Conservation (phyloP, 2,113 vertebrate genomes). For the Casuarius casuarius region DNA sequence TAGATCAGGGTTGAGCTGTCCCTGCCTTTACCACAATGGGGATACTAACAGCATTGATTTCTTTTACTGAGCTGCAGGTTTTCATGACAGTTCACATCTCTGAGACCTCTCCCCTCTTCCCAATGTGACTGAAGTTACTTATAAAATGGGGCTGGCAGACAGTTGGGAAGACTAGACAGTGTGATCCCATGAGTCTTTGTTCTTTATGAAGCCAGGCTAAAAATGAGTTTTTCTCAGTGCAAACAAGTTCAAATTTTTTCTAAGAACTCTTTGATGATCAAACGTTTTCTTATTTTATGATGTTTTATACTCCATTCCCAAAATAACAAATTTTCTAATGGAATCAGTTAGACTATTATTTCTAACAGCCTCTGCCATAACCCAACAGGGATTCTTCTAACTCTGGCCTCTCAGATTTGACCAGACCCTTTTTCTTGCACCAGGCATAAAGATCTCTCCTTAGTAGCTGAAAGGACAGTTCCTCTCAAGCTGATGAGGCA, state of each 20-base stretch:
- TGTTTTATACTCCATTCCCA: not conserved
- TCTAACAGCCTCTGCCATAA: not conserved
- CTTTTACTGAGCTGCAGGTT: not conserved
- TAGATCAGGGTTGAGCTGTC: not conserved
- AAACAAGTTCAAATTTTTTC: slow-evolving; percentile 36
- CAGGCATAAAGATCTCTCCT: not conserved
- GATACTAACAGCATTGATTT: not conserved
- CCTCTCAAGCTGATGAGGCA: not conserved
- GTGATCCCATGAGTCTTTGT: not conserved
- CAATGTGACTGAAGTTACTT: not conserved
- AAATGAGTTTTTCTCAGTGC: slow-evolving; percentile 25
- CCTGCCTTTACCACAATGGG: not conserved
- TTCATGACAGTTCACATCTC: not conserved
- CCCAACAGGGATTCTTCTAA: not conserved
- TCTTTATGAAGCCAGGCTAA: slow-evolving; percentile 13
- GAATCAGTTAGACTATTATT: slow-evolving; percentile 2
- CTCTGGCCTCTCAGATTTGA: not conserved
- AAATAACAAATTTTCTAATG: slow-evolving; percentile 39
- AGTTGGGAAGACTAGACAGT: not conserved
- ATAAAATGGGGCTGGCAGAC: not conserved
- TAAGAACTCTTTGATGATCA: slow-evolving; percentile 55
- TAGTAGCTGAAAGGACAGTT: not conserved
- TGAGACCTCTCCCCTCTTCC: not conserved
- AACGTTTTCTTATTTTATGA: slow-evolving; percentile 29
- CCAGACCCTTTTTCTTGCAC: not conserved